Evolutionary conservation across 2,113 vertebrate genomes (phyloP).

Genomic region (Callipepla californica): DNA sequence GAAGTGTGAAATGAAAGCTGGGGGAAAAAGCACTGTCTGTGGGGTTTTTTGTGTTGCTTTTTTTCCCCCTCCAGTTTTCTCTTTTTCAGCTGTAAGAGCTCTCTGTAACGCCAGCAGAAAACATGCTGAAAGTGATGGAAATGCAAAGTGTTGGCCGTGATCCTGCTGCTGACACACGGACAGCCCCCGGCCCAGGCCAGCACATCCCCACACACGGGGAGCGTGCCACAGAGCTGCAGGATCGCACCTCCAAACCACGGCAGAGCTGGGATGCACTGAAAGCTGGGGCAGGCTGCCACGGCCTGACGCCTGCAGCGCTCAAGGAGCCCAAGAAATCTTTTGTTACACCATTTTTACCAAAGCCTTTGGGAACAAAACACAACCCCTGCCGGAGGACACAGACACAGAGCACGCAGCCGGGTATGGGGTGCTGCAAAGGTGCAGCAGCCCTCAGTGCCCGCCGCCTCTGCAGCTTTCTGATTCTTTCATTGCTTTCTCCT

Average conservation of each 20-base stretch:
- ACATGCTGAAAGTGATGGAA: background rate
- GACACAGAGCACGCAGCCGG: rapidly evolving
- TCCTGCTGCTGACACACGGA: background rate
- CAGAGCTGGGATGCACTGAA: too few species aligned
- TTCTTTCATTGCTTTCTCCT: background rate
- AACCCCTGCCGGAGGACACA: background rate
- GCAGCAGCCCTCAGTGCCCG: rapidly evolving
- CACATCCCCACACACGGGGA: background rate
- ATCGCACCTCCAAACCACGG: background rate
- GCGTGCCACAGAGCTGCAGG: rapidly evolving
- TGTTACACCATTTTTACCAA: background rate
- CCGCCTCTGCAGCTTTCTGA: background rate
- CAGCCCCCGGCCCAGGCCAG: background rate
- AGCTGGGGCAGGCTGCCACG: background rate
- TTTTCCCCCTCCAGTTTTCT: background rate
- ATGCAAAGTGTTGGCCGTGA: background rate
- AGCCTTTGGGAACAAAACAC: background rate
- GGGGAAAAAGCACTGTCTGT: background rate
- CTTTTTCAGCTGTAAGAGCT: background rate
- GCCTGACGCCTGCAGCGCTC: background rate
- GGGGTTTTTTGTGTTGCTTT: background rate
- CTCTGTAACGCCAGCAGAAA: background rate
- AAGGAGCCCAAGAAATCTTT: background rate
- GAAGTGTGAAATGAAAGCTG: slow-evolving; percentile 19
- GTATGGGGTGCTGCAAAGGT: background rate